phyloP scores from a whole-genome alignment of 2,113 vertebrate species.

The Charina bottae region DNA sequence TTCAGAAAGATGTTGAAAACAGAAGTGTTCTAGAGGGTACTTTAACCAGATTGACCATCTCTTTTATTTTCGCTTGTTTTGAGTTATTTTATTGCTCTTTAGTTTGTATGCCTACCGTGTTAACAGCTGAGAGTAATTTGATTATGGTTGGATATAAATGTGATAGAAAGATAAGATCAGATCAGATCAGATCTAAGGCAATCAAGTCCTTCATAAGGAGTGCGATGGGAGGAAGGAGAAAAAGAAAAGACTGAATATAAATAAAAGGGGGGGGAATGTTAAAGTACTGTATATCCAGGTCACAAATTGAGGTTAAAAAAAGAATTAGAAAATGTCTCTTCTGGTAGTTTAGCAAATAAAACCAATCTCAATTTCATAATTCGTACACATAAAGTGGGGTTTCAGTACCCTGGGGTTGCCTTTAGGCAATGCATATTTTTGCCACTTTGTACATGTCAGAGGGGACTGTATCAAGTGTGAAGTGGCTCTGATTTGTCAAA shows the following conservation, averaged over 20 bases:
- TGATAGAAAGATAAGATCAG: background rate
- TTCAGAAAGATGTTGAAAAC: background rate
- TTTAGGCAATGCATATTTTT: background rate
- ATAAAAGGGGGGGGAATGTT: background rate
- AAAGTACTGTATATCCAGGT: background rate
- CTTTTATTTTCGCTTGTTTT: background rate
- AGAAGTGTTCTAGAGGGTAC: background rate
- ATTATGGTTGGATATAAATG: background rate
- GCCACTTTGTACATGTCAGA: background rate
- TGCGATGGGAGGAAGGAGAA: no score
- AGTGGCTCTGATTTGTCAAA: background rate
- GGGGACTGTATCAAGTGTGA: background rate
- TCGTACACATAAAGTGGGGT: background rate
- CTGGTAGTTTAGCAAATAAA: background rate
- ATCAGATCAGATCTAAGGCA: background rate
- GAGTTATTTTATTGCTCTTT: background rate
- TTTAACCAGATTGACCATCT: background rate
- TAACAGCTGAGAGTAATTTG: background rate
- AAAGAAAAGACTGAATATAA: background rate
- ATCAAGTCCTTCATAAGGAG: background rate
- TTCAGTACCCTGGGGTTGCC: background rate
- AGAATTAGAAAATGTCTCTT: background rate
- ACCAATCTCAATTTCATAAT: background rate
- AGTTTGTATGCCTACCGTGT: background rate
- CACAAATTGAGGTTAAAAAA: background rate